These are phyloP conservation scores for Bombus sibiricus DNA, from an alignment of 1,140 invertebrate species.

Conservation along the genomic window DNA sequence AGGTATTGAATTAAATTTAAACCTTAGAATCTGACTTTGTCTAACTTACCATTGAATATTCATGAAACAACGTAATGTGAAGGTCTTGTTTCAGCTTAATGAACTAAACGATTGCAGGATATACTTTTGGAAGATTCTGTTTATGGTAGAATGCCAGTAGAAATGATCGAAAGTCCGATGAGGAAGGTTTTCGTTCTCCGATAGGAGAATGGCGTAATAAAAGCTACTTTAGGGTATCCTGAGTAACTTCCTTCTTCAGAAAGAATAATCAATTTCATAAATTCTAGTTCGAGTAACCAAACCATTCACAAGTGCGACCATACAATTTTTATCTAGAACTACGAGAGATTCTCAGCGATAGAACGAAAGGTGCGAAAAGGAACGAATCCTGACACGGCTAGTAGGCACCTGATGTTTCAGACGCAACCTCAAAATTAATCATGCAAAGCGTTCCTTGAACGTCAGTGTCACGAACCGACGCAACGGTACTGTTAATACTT, in stretches of 20 bases:
- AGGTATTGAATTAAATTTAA: background rate
- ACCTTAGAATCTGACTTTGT: background rate
- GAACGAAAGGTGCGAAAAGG: background rate
- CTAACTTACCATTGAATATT: too few species aligned
- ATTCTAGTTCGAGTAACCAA: background rate
- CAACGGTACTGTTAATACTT: conserved; percentile 13
- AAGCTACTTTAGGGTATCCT: background rate
- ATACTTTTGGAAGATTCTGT: background rate
- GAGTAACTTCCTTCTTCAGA: background rate
- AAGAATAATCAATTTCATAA: background rate
- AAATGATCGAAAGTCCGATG: background rate
- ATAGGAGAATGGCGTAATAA: background rate
- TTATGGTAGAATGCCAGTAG: background rate
- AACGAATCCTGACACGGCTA: too few species aligned
- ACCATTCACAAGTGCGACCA: background rate
- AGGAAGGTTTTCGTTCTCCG: background rate
- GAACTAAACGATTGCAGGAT: background rate
- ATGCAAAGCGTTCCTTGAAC: background rate
- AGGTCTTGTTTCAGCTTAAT: background rate
- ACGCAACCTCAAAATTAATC: conserved; percentile 33
- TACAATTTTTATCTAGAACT: background rate
- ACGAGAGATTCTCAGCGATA: background rate
- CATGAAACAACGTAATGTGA: background rate
- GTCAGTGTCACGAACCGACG: background rate
- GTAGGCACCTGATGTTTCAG: background rate